Conservation (phyloP, 2,113 vertebrate species). For the Bambusicola thoracicus region DNA sequence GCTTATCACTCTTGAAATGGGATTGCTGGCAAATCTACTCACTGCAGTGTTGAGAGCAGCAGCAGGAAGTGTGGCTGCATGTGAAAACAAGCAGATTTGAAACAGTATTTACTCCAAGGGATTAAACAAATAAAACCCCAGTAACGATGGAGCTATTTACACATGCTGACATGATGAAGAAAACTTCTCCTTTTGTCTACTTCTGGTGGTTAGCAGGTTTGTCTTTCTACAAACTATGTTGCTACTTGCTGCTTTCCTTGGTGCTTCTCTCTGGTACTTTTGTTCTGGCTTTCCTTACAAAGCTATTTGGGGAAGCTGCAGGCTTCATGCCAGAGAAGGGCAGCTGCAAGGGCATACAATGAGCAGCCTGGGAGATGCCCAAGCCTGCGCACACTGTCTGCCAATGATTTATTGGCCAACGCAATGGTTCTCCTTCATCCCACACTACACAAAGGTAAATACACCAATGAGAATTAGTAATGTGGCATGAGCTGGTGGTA, state of each 20-base stretch:
- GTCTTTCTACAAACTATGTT: conserved; percentile 15
- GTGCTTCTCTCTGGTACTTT: background rate
- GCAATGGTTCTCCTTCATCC: background rate
- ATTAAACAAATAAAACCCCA: conserved; percentile 61
- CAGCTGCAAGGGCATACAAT: background rate
- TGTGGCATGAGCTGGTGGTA: background rate
- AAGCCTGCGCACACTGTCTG: background rate
- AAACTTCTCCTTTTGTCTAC: conserved; percentile 55
- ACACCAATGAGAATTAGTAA: background rate
- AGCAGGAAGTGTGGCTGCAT: conserved; percentile 55
- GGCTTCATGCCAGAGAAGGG: background rate
- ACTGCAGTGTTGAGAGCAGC: conserved; percentile 21
- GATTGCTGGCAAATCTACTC: background rate
- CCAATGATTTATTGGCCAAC: background rate
- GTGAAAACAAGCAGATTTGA: conserved; percentile 66
- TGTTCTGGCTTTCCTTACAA: conserved; percentile 23
- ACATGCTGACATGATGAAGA: conserved; percentile 43
- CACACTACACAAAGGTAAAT: background rate
- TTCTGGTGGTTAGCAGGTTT: conserved; percentile 1
- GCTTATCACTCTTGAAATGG: background rate
- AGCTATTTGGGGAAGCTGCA: conserved; percentile 8
- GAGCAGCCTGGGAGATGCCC: background rate
- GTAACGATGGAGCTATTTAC: conserved; percentile 59
- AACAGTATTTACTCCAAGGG: conserved; percentile 39
- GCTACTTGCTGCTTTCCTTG: conserved; percentile 42